Evolutionary conservation across 2,888 invertebrate genomes (phyloP).

Genomic region (Lutraria lutraria): DNA sequence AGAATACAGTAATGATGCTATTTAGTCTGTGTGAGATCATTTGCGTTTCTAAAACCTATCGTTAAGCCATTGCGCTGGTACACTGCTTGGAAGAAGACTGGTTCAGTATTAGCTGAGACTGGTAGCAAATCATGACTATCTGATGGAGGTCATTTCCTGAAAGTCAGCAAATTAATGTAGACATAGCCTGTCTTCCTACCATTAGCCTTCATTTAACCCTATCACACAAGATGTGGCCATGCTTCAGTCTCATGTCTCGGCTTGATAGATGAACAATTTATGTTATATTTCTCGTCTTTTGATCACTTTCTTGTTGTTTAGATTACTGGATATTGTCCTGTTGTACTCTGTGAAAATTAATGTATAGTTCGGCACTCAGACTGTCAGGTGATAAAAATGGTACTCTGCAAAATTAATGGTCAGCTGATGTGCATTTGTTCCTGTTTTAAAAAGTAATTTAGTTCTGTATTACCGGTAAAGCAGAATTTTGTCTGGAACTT

Average conservation of each 20-base stretch:
- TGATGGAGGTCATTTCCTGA: conserved; percentile 48
- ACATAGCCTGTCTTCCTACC: conserved; percentile 51
- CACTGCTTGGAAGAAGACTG: neutral
- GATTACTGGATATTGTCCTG: too few species aligned
- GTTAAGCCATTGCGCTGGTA: neutral
- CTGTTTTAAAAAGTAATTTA: too few species aligned
- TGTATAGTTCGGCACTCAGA: too few species aligned
- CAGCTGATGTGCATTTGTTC: too few species aligned
- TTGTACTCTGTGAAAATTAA: too few species aligned
- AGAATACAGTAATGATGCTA: neutral
- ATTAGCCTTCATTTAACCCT: conserved; percentile 65
- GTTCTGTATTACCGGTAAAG: too few species aligned
- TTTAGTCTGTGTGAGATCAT: neutral
- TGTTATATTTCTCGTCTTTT: conserved; percentile 34
- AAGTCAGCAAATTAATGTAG: conserved; percentile 52
- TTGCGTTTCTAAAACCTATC: neutral
- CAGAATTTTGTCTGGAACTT: too few species aligned
- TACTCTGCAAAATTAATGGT: too few species aligned
- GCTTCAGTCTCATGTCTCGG: conserved; percentile 32
- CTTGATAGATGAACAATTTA: conserved; percentile 40
- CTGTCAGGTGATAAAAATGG: too few species aligned
- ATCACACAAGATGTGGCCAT: conserved; percentile 32
- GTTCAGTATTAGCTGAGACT: conserved; percentile 24
- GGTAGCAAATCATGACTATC: conserved; percentile 22
- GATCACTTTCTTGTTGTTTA: neutral